phyloP scores from a whole-genome alignment of 2,113 vertebrate species.

The Rhabdomys dilectus region DNA sequence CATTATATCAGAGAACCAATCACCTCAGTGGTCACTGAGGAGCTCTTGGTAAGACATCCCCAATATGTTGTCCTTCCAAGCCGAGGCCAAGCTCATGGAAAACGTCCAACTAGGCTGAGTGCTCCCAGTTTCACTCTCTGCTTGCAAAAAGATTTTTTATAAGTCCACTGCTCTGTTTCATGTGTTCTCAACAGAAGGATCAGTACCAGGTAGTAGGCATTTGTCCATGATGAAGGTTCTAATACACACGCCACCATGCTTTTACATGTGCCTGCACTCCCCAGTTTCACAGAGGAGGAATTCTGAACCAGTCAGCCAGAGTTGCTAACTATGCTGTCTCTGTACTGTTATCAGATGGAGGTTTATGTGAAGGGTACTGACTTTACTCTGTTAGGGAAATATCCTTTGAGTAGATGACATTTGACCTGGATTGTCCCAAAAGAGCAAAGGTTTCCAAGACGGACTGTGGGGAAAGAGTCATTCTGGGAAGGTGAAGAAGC shows the following conservation, averaged over 20 bases:
- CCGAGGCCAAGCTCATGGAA: conserved; percentile 67
- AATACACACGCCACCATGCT: not conserved
- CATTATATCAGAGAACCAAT: conserved; percentile 64
- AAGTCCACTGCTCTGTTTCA: not conserved
- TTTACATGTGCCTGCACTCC: not conserved
- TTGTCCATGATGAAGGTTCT: not conserved
- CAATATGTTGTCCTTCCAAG: conserved; percentile 68
- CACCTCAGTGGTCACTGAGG: conserved; percentile 71
- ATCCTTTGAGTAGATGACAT: not conserved
- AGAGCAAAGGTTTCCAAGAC: not conserved
- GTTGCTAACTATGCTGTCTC: not conserved
- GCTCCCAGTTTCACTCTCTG: conserved; percentile 34
- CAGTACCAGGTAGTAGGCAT: not conserved
- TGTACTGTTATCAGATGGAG: not conserved
- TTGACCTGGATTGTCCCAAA: not conserved
- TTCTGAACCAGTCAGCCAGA: not conserved
- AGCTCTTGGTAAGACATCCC: conserved; percentile 62
- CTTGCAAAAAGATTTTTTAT: conserved; percentile 68
- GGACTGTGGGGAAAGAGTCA: not conserved
- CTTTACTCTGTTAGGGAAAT: not conserved
- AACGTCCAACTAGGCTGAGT: conserved; percentile 49
- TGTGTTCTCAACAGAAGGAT: conserved; percentile 4
- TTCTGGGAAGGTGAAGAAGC: not conserved
- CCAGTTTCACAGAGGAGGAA: not conserved
- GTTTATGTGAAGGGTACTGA: not conserved